phyloP scores from a whole-genome alignment of 2,113 vertebrate genomes.

The Melierax canorus region DNA sequence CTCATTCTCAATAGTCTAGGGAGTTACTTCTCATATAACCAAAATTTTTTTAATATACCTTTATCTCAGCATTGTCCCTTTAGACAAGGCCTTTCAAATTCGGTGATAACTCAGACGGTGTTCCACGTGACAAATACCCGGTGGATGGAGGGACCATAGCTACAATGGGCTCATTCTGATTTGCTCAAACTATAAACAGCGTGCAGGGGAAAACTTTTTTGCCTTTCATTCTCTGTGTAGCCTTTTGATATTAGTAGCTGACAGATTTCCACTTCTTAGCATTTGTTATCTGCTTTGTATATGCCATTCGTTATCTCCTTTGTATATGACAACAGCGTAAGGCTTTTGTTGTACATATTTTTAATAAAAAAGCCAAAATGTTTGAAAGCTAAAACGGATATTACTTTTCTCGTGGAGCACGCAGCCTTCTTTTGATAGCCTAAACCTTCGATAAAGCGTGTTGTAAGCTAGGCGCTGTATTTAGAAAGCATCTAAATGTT shows the following conservation, averaged over 20 bases:
- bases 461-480: background rate
- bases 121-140: background rate
- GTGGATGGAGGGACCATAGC: background rate
- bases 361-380: slow-evolving; percentile 52
- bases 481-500: background rate
- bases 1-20: background rate
- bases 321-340: background rate
- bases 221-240: background rate
- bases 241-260: slow-evolving; percentile 49
- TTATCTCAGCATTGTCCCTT: background rate
- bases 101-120: background rate
- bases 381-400: slow-evolving; percentile 51
- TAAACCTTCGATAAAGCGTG: background rate
- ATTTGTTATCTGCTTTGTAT: slow-evolving; percentile 56
- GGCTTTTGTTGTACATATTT: slow-evolving; percentile 53
- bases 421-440: background rate
- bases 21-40: background rate
- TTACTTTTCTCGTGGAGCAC: slow-evolving; percentile 18
- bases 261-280: slow-evolving; percentile 25
- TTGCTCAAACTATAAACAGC: background rate
- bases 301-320: slow-evolving; percentile 55
- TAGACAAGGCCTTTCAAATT: background rate
- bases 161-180: background rate
- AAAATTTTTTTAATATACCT: background rate
- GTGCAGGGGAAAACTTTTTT: background rate